These are phyloP conservation scores for Dryobotodes eremita DNA, from an alignment of 2,888 invertebrate genomes.

Conservation along the genomic window DNA sequence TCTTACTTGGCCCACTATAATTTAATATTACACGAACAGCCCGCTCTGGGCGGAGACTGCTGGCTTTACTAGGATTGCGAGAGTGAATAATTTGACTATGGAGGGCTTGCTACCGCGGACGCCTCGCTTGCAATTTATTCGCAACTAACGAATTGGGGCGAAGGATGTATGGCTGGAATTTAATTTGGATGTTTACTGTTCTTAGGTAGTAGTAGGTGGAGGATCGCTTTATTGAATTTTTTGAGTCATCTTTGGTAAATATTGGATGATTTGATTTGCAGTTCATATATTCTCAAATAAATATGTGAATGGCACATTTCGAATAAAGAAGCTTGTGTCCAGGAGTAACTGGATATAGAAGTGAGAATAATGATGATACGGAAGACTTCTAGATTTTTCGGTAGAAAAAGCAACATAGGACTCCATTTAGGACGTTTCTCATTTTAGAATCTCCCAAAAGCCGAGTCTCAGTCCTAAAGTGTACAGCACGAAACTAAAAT, in stretches of 20 bases:
- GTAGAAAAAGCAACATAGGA: not conserved
- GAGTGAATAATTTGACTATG: slow-evolving; percentile 90
- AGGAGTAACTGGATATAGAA: not conserved
- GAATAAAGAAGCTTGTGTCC: not conserved
- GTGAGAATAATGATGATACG: no score
- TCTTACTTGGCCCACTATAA: slow-evolving; percentile 87
- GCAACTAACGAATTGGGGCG: slow-evolving; percentile 79
- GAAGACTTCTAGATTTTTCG: not conserved
- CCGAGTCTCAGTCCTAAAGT: not conserved
- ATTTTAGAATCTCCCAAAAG: not conserved
- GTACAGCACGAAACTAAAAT: not conserved
- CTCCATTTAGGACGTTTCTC: not conserved
- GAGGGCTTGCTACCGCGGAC: slow-evolving; percentile 79
- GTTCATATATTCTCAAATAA: not conserved
- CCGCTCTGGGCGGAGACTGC: slow-evolving; percentile 77
- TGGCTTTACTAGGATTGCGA: slow-evolving; percentile 87
- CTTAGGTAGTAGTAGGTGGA: slow-evolving; percentile 41
- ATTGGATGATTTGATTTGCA: not conserved
- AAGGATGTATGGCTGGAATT: slow-evolving; percentile 79
- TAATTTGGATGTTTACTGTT: slow-evolving; percentile 71
- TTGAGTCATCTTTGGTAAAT: not conserved
- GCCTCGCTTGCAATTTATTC: slow-evolving; percentile 84
- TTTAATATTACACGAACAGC: slow-evolving; percentile 88
- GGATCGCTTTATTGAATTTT: not conserved
- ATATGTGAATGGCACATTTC: no score